phyloP scores from a whole-genome alignment of 2,113 vertebrate genomes.

The Equus przewalskii region DNA sequence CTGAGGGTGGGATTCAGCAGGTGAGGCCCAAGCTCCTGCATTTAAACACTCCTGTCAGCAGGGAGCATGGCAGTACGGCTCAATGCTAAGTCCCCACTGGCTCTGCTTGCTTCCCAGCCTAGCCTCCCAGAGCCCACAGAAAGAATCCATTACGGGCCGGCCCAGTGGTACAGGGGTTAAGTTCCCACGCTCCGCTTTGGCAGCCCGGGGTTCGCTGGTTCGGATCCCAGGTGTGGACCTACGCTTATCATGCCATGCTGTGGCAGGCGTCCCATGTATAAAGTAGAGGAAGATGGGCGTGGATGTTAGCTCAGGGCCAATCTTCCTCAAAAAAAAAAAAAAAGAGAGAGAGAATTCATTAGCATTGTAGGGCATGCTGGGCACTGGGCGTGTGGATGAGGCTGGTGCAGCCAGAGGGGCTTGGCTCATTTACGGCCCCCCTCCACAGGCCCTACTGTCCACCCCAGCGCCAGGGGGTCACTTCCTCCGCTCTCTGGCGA shows the following conservation, averaged over 20 bases:
- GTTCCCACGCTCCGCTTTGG: no score
- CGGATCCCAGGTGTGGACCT: no score
- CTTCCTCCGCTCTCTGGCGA: background rate
- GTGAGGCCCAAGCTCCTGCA: background rate
- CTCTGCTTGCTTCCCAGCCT: background rate
- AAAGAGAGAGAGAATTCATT: background rate
- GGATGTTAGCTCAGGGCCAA: no score
- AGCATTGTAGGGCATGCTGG: background rate
- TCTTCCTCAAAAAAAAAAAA: no score
- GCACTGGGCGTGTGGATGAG: rapidly evolving
- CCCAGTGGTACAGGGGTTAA: no score
- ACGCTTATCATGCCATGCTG: no score
- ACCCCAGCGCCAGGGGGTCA: rapidly evolving
- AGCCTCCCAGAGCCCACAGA: background rate
- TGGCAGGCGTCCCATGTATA: no score
- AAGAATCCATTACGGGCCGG: background rate
- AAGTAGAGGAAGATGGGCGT: no score
- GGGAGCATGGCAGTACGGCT: rapidly evolving
- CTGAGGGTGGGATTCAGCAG: background rate
- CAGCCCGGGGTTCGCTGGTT: no score
- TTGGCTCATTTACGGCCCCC: rapidly evolving
- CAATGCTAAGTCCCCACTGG: rapidly evolving
- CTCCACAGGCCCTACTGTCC: background rate
- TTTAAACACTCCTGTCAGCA: no score
- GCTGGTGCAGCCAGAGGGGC: background rate